Evolutionary conservation across 2,797 vertebrate species (phyloP), one percentile per base, ranked within the genome.

Genomic region (Hippopotamyrus pictus): DNA sequence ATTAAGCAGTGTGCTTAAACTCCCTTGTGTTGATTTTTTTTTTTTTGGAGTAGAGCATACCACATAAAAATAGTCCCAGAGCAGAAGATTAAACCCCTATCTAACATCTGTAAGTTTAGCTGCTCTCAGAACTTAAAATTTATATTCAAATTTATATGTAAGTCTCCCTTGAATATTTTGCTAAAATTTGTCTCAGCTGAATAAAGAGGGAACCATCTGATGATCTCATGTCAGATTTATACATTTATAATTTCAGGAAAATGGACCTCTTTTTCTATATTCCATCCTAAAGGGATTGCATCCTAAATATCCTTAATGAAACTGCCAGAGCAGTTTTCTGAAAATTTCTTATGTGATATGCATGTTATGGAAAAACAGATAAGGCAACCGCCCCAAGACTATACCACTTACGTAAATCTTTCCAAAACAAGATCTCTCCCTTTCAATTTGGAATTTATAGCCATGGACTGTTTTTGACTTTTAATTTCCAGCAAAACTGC

Each of bases 11-110:
- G 19, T 44, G 46, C 48, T 51, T 25, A 46, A 53, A 85, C 25
- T 50, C 83, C 9, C 83, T 50, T 12, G 9, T 85, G 83, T 51
- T 85, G 83, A 33, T 29, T 65, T 69, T 33, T 29, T 83, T n/a
- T 25, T 46, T 85, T 84, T 19, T 84, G 4, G 2, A 51, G 25
- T 22, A 50, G 3, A 86, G 51, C 51, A 54, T 25, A 8, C 14
- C 29, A 14, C 25, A 57, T 37, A 33, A 86, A 41, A 33, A 86
- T 17, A 86, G 48, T 86, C 85, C 51, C 85, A 86, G n/a, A 86
- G 86, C 33, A 65, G 54, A 87, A 65, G 86, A 87, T 87, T 59
- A 37, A 59, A 87, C 29, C 54, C 86, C 29, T 25, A 87, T 87
- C 86, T 62, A 87, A 87, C 54, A 87, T 87, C 86, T 65, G 53